Conservation (phyloP, 1,140 invertebrate genomes). For the Trachymyrmex cornetzi region DNA sequence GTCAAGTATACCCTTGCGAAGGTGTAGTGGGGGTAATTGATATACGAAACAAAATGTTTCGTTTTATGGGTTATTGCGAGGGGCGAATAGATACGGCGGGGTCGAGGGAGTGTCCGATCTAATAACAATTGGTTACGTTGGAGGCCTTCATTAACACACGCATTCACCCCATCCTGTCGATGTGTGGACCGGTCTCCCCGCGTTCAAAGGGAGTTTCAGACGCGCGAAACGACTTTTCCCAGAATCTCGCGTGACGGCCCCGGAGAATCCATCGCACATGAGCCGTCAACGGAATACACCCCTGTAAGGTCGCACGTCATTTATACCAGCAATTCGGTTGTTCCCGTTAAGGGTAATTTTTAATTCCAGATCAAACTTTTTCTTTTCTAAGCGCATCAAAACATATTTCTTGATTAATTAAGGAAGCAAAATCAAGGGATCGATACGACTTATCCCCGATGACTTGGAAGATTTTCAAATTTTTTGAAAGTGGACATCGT, state of each 20-base stretch:
- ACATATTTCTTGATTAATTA: neutral
- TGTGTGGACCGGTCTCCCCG: constrained; percentile 48
- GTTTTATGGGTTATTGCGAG: constrained; percentile 86
- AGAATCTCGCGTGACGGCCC: constrained; percentile 86
- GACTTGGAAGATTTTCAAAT: neutral
- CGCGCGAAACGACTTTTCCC: constrained; percentile 86
- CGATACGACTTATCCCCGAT: too few species aligned
- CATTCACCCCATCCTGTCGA: constrained; percentile 63
- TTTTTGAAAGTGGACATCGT: neutral
- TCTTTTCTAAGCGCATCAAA: neutral
- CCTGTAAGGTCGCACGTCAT: constrained; percentile 20
- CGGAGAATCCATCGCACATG: constrained; percentile 83
- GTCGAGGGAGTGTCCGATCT: constrained; percentile 84
- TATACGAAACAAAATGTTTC: constrained; percentile 84
- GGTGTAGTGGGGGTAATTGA: constrained; percentile 80
- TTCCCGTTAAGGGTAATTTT: constrained; percentile 14
- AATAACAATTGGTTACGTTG: constrained; percentile 85
- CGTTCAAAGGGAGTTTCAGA: constrained; percentile 77
- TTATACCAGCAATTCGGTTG: neutral
- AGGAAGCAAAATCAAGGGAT: neutral
- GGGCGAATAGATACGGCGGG: constrained; percentile 73
- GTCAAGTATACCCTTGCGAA: neutral
- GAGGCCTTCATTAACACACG: constrained; percentile 85
- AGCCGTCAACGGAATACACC: constrained; percentile 56
- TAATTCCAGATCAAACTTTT: neutral